Evolutionary conservation across 2,797 vertebrate species (phyloP), one percentile per base, ranked within the genome.

Genomic region (Hybognathus amarus): DNA sequence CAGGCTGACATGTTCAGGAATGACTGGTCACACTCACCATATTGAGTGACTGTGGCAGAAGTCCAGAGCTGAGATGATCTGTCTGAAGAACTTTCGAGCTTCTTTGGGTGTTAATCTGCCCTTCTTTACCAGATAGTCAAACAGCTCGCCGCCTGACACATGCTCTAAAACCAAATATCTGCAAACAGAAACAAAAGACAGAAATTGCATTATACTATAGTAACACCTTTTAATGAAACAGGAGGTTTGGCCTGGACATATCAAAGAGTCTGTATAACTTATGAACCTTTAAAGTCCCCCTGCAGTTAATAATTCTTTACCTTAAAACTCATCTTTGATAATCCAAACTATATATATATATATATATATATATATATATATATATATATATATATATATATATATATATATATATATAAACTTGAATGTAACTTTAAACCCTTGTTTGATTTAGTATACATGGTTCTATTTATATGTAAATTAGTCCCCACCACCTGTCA

Each of bases 11-110:
- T 54, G 17, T 63, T 42, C 52, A 73, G 52, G 22, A 67, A 52
- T 82, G 40, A 36, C 24, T 13, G n/a, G 17, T 50, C 45, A 30
- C 59, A 93, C 96, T 94, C 91, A 99, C 97, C 98, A 99, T 95
- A 99, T 99, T 79, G 97, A 99, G 93, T 99, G 98, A 93, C 97
- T 99, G 94, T 99, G 98, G 94, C 98, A 99, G 93, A 99, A 99
- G 91, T 99, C 98, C 89, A 99, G 94, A 8, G 97, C 97, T 33
- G 98, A 99, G 94, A 99, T 98, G 92, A 99, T 99, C 92, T 99
- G 98, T 95, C 98, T 95, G 94, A 99, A 99, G 95, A 99, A 99
- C 91, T 97, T 99, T 70, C 98, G 94, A 86, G 97, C 97, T 93
- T 99, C 97, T 93, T 99, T 99, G 90, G 97, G 98, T 69, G 97